Base-by-base conservation (phyloP, 2,113 vertebrate genomes). In the Falco punctatus region DNA sequence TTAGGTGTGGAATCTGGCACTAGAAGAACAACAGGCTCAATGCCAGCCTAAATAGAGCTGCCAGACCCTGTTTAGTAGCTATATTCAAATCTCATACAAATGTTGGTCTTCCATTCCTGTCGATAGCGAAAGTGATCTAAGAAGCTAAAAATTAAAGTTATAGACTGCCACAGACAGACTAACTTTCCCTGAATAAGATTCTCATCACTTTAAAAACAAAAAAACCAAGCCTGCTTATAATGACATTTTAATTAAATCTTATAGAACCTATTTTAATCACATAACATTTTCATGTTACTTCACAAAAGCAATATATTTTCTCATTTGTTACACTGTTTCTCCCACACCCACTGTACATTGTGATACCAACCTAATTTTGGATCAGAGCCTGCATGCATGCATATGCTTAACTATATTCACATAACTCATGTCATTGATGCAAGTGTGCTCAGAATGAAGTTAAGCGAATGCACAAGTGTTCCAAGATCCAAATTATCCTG, bases 311-410 rank as follows among this genome's bases (percentile, higher is more conserved):
- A 92, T 96, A 33, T 87, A 96, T 94, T 96, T 96, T 96, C 86
- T 88, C 92, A 91, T 94, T 95, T 94, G 81, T 79, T 95, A 86
- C 66, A 92, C 86, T 95, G 86, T 94, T 94, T 94, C 89, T 95
- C 91, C 86, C 96, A 95, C 91, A 96, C 78, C 70, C 91, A 94
- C 89, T 81, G 92, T 95, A 94, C 89, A 87, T 94, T 95, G 91
- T 94, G 96, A 96, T 95, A 96, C 77, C 88, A 96, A 82, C 93
- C 91, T 94, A 95, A 95, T 97, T 96, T 94, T 97, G 95, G 89
- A 96, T 95, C 78, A 49, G 57, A 89, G 95, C 95, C 97, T 96
- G 95, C 77, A 94, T 93, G 84, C 67, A 96, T 95, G 81, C 94
- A 95, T 97, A 95, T 75, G 54, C 86, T 96, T 95, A 94, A 94